Conservation (phyloP, 1,140 invertebrate species). For the Paralvinella palmiformis region DNA sequence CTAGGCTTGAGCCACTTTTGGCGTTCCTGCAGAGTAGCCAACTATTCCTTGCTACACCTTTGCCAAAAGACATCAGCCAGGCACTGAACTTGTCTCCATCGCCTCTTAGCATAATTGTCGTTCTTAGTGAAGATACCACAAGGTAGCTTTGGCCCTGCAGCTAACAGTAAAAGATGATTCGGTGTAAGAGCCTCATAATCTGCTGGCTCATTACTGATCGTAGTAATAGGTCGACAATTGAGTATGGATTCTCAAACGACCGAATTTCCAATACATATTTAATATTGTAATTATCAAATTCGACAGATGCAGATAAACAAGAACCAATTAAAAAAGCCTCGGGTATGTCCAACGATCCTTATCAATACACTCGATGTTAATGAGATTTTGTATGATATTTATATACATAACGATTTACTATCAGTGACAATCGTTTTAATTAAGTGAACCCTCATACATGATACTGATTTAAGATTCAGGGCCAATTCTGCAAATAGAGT, state of each 20-base stretch:
- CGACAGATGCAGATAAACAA: too few species aligned
- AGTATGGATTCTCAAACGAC: conserved; percentile 19
- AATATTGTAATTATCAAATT: too few species aligned
- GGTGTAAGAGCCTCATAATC: conserved; percentile 9
- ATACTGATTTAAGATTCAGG: too few species aligned
- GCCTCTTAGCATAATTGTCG: neutral
- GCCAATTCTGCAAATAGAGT: too few species aligned
- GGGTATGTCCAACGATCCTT: too few species aligned
- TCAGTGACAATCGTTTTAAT: too few species aligned
- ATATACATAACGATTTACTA: too few species aligned
- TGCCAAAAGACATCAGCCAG: neutral
- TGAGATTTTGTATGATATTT: too few species aligned
- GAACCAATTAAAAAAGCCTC: too few species aligned
- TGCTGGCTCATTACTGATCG: neutral
- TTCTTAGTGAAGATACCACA: neutral
- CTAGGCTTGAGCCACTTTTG: conserved; percentile 23
- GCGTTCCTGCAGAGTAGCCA: conserved; percentile 21
- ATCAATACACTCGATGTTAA: too few species aligned
- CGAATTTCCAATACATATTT: too few species aligned
- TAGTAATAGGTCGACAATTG: conserved; percentile 17
- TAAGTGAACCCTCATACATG: too few species aligned
- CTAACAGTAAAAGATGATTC: conserved; percentile 7
- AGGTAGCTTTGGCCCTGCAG: conserved; percentile 6
- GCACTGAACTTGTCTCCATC: conserved; percentile 12
- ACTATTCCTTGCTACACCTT: conserved; percentile 20